Evolutionary conservation across 2,888 invertebrate genomes (phyloP), one percentile per base, ranked within the genome.

Genomic region (Linnaemya tessellans): DNA sequence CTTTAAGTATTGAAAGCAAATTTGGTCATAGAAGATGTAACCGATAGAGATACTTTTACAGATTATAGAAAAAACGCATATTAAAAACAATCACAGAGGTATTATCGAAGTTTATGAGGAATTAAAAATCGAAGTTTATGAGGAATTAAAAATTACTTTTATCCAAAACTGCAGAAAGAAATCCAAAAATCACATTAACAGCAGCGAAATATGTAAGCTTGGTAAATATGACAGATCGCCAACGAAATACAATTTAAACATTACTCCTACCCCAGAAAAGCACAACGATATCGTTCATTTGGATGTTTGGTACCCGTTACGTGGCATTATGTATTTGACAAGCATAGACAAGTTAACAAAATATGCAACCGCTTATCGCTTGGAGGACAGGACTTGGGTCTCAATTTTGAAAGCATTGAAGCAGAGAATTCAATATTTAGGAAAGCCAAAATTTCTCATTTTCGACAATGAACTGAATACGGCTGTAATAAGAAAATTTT

Each of bases 221-320:
- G 64, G 18, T 22, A 64, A 64, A 64, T 43, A 64, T 64, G 64
- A 43, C 11, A 43, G 64, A n/a, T 64, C 64, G n/a, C 65, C 65
- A n/a, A 65, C 22, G 3, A 46, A 65, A 13, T 5, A 65, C 46
- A 25, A 7, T 46, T 49, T 65, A 25, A 65, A 65, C 46, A n/a
- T 65, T 65, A 65, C 65, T 43, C 46, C 18, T 46, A 49, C 65
- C 25, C 46, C 46, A 25, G 30, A 65, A n/a, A 65, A 30, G 11
- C 46, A 65, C n/a, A 46, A 46, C 18, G 46, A 65, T 46, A 65
- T 65, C 15, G 65, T 65, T 9, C 65, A 65, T 22, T 13, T 65
- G 15, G 64, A 65, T 13, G 22, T 65, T 46, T 65, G 64, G 43
- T 65, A 65, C 11, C 64, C 60, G 25, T 9, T 13, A 13, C 30